Percentiles rank a stretch among this genome's conserved stretches.
Conservation (phyloP, 2,888 invertebrate species). For the Calameuta idolon region DNA sequence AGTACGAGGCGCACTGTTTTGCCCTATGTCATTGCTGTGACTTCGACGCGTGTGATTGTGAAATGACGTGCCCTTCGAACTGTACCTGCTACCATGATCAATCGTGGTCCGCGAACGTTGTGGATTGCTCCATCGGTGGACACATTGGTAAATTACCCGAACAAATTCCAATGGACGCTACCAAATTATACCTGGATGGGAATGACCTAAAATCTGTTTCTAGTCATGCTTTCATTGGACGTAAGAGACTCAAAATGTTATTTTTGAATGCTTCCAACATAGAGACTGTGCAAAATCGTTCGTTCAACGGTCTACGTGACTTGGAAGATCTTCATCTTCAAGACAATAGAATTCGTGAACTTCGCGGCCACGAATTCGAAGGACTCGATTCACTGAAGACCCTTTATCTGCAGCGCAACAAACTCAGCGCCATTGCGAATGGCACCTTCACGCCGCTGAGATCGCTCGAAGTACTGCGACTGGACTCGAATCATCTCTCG, state of each 20-base stretch:
- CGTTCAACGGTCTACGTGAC: conserved; percentile 85
- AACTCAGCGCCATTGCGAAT: conserved; percentile 77
- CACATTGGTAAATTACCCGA: conserved; percentile 80
- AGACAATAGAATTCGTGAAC: conserved; percentile 76
- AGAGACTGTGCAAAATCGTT: conserved; percentile 82
- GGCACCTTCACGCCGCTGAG: conserved; percentile 78
- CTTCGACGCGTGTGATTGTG: conserved; percentile 92
- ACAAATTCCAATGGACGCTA: conserved; percentile 90
- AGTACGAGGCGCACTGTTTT: conserved; percentile 87
- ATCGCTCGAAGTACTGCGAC: conserved; percentile 74
- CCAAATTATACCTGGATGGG: conserved; percentile 88
- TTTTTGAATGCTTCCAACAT: conserved; percentile 85
- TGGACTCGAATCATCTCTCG: conserved; percentile 80
- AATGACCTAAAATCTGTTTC: conserved; percentile 82
- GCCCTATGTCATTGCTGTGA: conserved; percentile 91
- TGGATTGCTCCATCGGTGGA: conserved; percentile 82
- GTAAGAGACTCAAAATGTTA: conserved; percentile 81
- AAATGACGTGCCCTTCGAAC: conserved; percentile 89
- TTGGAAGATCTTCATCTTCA: conserved; percentile 82
- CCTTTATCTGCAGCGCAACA: conserved; percentile 81
- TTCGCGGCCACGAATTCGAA: conserved; percentile 85
- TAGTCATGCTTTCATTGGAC: conserved; percentile 87
- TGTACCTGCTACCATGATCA: conserved; percentile 92
- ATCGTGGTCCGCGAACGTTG: conserved; percentile 87
- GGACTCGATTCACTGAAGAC: conserved; percentile 79